Conservation (phyloP, 2,888 invertebrate genomes). For the Sarcophaga carnaria region DNA sequence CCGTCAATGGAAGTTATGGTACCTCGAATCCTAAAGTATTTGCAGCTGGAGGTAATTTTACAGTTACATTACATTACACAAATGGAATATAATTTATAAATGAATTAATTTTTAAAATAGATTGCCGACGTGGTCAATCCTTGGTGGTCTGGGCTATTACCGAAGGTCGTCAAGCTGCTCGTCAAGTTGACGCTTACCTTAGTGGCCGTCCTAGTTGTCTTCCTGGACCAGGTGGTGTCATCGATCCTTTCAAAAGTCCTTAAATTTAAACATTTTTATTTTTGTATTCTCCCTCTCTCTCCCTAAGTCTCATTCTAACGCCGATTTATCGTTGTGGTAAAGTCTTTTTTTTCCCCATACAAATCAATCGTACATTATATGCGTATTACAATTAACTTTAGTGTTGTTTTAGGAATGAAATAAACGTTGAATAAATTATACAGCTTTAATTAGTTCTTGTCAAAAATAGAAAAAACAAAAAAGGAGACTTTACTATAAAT, state of each 20-base stretch:
- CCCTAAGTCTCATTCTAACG: not conserved
- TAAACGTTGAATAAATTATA: not conserved
- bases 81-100: slow-evolving; percentile 1
- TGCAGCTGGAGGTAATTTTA: slow-evolving; percentile 93
- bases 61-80: not conserved
- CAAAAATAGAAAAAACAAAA: slow-evolving; percentile 8
- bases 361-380: slow-evolving; percentile 4
- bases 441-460: not conserved
- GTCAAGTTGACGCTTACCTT: slow-evolving; percentile 94
- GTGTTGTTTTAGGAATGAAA: not conserved
- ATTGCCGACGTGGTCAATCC: slow-evolving; percentile 99
- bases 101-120: slow-evolving; percentile 82
- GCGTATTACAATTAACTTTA: not conserved
- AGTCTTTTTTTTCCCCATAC: slow-evolving; percentile 43
- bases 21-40: slow-evolving; percentile 93
- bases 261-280: slow-evolving; percentile 66
- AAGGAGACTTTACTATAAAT: slow-evolving; percentile 41
- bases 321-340: slow-evolving; percentile 35
- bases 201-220: slow-evolving; percentile 88
- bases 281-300: not conserved
- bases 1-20: slow-evolving; percentile 88
- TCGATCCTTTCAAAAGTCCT: slow-evolving; percentile 80
- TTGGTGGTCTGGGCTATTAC: slow-evolving; percentile 99
- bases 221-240: slow-evolving; percentile 96
- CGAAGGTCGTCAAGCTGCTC: slow-evolving; percentile 98